Conservation (phyloP, 2,888 invertebrate genomes). For the Vandiemenella viatica region DNA sequence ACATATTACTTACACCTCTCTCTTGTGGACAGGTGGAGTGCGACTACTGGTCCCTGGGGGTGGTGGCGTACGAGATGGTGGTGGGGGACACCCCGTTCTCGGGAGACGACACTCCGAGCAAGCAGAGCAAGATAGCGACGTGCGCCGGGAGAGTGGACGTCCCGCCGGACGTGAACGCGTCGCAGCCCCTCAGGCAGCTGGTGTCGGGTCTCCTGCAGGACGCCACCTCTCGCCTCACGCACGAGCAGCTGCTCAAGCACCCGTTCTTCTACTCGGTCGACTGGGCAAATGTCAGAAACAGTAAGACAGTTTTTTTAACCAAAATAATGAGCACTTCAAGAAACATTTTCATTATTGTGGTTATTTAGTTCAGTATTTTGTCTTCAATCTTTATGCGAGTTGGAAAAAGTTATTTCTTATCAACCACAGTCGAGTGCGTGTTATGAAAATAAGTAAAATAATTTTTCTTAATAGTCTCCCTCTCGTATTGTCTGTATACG, state of each 20-base stretch:
- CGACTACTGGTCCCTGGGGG: slow-evolving; percentile 80
- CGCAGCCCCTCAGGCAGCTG: slow-evolving; percentile 35
- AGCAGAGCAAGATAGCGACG: slow-evolving; percentile 35
- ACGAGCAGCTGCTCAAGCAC: slow-evolving; percentile 34
- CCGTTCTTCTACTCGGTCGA: slow-evolving; percentile 40
- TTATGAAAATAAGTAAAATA: no score
- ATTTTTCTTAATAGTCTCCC: no score
- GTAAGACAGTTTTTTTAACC: no score
- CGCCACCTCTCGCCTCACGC: slow-evolving; percentile 34
- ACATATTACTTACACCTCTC: no score
- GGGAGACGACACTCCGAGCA: slow-evolving; percentile 27
- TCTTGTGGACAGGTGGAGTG: slow-evolving; percentile 69
- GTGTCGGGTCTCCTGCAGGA: slow-evolving; percentile 42
- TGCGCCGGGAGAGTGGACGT: slow-evolving; percentile 21
- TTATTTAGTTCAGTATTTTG: no score
- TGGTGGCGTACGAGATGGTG: slow-evolving; percentile 68
- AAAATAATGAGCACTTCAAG: no score
- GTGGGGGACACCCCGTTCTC: slow-evolving; percentile 61
- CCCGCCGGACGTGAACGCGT: slow-evolving; percentile 28
- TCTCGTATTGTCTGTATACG: no score
- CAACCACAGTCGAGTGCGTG: no score
- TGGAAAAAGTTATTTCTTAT: no score
- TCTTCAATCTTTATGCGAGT: no score
- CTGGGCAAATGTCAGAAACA: slow-evolving; percentile 38
- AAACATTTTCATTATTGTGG: no score